Conservation (phyloP, 1,140 invertebrate genomes). For the Caenorhabditis latens region DNA sequence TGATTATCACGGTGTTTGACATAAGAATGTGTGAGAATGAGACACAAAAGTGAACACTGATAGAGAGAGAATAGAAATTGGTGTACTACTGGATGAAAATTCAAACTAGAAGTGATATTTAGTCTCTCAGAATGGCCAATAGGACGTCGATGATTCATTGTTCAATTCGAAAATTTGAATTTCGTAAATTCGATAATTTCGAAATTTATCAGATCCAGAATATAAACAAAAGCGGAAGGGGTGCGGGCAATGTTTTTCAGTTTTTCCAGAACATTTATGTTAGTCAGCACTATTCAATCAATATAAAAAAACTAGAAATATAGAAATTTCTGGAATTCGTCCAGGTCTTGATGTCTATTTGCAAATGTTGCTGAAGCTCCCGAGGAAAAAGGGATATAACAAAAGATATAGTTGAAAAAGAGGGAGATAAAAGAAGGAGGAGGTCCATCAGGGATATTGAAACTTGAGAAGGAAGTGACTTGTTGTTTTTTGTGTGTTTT, state of each 20-base stretch:
- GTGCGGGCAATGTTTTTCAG: no score
- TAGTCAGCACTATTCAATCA: no score
- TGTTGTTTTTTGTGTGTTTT: neutral
- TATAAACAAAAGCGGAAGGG: no score
- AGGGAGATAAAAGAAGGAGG: neutral
- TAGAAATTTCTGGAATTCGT: no score
- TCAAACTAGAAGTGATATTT: neutral
- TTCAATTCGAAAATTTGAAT: neutral
- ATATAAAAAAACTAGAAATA: no score
- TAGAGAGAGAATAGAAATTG: neutral
- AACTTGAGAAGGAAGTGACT: conserved; percentile 38
- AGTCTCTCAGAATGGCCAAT: neutral
- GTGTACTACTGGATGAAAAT: neutral
- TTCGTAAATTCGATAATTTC: no score
- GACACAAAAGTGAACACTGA: neutral
- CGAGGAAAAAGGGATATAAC: neutral
- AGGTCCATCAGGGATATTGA: conserved; percentile 12
- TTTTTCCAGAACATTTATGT: no score
- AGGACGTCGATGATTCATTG: neutral
- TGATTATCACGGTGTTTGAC: neutral
- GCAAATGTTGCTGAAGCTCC: neutral
- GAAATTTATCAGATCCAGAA: no score
- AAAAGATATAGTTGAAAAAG: neutral
- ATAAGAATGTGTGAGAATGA: neutral
- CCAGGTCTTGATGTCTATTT: no score